Base-by-base conservation (phyloP, 2,888 invertebrate genomes). In the Kuschelorhynchus macadamiae region DNA sequence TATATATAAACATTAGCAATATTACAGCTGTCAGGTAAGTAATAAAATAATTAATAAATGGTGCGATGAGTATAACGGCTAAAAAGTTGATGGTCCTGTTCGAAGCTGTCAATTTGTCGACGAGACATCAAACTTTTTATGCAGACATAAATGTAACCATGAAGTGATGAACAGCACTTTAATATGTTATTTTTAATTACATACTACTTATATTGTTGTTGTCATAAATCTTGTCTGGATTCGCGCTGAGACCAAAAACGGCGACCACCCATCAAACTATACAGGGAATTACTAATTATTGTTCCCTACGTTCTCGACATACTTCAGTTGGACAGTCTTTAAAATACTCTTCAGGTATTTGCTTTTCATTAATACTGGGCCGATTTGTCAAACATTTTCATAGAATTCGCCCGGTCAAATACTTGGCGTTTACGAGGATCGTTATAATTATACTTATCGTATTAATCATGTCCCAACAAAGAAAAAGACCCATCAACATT, bases 241-340 rank as follows among this genome's bases (percentile, higher is more conserved):
- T 41, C 52, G 41, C 42, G 16, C 53, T 55, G 46, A 44, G 60
- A 32, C 39, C 42, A 57, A 59, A 65, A 55, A 41, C 17, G 52
- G 39, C 67, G 77, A 76, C 78, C 78, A 78, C 78, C 78, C 76
- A 72, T 72, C 73, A 73, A 72, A 66, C 67, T 71, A 71, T 75
- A 76, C 72, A 73, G 72, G 72, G 75, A 77, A 77, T 74, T 72
- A 71, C 71, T 76, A 75, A 76, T 78, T 75, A 75, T 75, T 74
- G 69, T 63, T 63, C 73, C 72, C 75, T 72, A 75, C 74, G 74
- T 76, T 76, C 75, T 53, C 66, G 50, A 68, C 61, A 77, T 77
- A 70, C 70, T 69, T 61, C 67, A 52, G 61, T 60, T 52, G 56
- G 53, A 50, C 64, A 49, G 56, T 69, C 59, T 67, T 71, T 70